Conservation (phyloP, 2,888 invertebrate species). For the Scelioninae gen. 1 region DNA sequence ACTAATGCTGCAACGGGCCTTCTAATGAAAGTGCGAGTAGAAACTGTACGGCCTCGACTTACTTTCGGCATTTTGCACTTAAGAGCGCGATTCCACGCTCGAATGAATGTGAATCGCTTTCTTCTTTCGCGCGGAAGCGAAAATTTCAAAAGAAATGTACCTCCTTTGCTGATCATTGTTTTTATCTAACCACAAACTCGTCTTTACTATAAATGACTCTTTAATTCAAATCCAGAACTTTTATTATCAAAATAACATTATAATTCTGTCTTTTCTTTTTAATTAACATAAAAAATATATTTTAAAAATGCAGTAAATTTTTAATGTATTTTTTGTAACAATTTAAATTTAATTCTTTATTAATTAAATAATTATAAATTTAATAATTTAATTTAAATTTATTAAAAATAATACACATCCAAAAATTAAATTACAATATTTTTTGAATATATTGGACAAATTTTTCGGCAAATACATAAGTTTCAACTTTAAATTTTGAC, state of each 20-base stretch:
- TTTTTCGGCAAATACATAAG: too few species aligned
- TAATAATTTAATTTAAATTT: too few species aligned
- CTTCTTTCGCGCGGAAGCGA: constrained; percentile 51
- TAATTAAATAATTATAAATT: too few species aligned
- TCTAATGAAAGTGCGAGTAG: constrained; percentile 75
- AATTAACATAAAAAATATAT: not conserved
- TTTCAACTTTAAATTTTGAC: too few species aligned
- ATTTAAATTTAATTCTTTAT: too few species aligned
- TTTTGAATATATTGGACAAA: too few species aligned
- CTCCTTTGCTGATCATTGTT: constrained; percentile 22
- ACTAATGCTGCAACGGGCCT: constrained; percentile 43
- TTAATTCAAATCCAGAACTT: not conserved
- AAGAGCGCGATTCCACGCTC: constrained; percentile 47
- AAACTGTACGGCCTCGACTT: constrained; percentile 77
- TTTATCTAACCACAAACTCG: constrained; percentile 2
- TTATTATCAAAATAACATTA: not conserved
- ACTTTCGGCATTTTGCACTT: constrained; percentile 74
- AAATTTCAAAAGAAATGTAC: constrained; percentile 36
- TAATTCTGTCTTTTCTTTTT: not conserved
- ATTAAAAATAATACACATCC: too few species aligned
- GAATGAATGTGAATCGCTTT: constrained; percentile 54
- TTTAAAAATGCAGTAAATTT: too few species aligned
- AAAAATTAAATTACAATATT: too few species aligned
- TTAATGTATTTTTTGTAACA: not conserved
- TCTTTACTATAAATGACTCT: not conserved